These are phyloP conservation scores for Mionectes macconnelli DNA, from an alignment of 2,113 vertebrate species.

Conservation along the genomic window DNA sequence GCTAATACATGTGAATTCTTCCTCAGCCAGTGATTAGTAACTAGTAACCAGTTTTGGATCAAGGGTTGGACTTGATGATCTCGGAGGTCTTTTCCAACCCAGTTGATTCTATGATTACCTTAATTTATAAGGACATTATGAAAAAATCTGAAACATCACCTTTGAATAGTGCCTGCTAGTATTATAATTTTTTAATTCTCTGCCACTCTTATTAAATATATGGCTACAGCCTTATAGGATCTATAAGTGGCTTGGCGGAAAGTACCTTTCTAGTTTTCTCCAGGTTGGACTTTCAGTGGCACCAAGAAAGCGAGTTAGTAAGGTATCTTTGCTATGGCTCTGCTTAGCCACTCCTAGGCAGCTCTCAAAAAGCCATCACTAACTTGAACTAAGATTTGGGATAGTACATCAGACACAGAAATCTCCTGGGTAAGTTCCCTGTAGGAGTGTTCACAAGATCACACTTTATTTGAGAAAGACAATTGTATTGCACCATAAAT, in stretches of 20 bases:
- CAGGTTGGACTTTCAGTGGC: background rate
- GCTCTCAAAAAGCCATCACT: background rate
- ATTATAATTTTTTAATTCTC: background rate
- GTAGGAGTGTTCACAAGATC: background rate
- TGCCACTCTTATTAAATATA: background rate
- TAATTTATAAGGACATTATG: background rate
- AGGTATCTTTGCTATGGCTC: background rate
- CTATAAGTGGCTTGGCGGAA: background rate
- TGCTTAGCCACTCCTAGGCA: background rate
- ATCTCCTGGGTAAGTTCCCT: background rate
- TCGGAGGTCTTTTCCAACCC: too few species aligned
- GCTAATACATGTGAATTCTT: background rate
- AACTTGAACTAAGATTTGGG: background rate
- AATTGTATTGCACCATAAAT: background rate
- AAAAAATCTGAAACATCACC: background rate
- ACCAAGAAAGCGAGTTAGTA: background rate
- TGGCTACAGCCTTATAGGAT: background rate
- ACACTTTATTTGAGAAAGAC: background rate
- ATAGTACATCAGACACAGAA: background rate
- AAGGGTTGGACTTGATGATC: too few species aligned
- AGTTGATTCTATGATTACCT: background rate
- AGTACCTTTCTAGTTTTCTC: background rate
- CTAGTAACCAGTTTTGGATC: too few species aligned
- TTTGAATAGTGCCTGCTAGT: background rate
- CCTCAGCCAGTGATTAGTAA: background rate